Conservation (phyloP, 2,113 vertebrate genomes). For the Willisornis vidua region DNA sequence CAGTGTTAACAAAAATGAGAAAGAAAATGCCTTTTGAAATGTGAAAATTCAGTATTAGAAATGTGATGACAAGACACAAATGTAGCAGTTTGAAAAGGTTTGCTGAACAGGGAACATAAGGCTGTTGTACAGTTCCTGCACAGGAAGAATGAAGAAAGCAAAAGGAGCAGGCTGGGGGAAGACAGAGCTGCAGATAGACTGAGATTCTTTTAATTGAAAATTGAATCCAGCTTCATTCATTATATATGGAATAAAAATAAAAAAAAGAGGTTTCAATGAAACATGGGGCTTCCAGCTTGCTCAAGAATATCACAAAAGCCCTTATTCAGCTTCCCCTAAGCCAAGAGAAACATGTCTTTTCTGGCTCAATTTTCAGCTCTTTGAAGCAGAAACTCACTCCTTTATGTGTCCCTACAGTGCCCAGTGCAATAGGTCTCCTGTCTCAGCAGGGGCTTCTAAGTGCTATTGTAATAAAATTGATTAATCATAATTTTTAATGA, state of each 20-base stretch:
- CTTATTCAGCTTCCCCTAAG: slow-evolving; percentile 52
- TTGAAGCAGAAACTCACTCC: slow-evolving; percentile 57
- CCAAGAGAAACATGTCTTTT: slow-evolving; percentile 42
- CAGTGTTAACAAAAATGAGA: neutral
- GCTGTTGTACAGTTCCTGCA: neutral
- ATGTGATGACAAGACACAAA: slow-evolving; percentile 40
- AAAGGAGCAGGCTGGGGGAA: neutral
- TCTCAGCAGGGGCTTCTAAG: slow-evolving; percentile 31
- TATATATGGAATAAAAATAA: slow-evolving; percentile 1
- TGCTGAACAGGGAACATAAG: neutral
- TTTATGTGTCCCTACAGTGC: slow-evolving; percentile 48
- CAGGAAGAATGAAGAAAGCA: slow-evolving; percentile 8
- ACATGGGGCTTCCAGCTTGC: neutral
- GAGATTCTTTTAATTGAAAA: slow-evolving; percentile 41
- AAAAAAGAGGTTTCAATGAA: slow-evolving; percentile 33
- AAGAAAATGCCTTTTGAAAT: neutral
- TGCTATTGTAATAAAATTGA: slow-evolving; percentile 36
- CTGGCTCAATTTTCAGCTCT: slow-evolving; percentile 49
- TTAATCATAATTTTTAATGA: slow-evolving; percentile 54
- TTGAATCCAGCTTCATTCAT: slow-evolving; percentile 38
- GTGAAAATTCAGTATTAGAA: slow-evolving; percentile 23
- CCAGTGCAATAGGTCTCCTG: slow-evolving; percentile 35
- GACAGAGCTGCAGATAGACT: neutral
- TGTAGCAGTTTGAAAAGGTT: slow-evolving; percentile 2
- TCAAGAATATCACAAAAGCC: slow-evolving; percentile 30